Conservation (phyloP, 2,888 invertebrate species). For the Coleophora flavipennella region DNA sequence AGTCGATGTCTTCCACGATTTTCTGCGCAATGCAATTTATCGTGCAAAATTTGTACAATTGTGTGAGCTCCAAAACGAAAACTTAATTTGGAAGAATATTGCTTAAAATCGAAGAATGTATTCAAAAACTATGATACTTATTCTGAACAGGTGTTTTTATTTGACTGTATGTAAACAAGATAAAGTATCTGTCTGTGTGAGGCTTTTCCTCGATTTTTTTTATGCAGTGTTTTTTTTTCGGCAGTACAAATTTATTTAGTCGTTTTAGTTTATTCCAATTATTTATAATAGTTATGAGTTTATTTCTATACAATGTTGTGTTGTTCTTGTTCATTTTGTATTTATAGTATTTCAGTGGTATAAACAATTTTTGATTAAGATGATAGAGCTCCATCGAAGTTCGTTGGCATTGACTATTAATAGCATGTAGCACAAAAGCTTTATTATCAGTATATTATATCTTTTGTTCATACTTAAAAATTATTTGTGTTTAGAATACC, state of each 20-base stretch:
- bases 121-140: no score
- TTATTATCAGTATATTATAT: slow-evolving; percentile 2
- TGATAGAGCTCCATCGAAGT: no score
- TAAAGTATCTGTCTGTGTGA: slow-evolving; percentile 20
- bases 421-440: slow-evolving; percentile 13
- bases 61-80: no score
- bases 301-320: slow-evolving; percentile 8
- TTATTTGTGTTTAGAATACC: no score
- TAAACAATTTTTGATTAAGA: slow-evolving; percentile 1
- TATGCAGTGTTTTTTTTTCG: slow-evolving; percentile 37
- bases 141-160: slow-evolving; percentile 6
- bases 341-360: slow-evolving; percentile 6
- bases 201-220: slow-evolving; percentile 26
- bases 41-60: no score
- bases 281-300: slow-evolving; percentile 4
- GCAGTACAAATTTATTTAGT: slow-evolving; percentile 58
- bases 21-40: slow-evolving; percentile 11
- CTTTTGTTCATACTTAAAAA: background rate
- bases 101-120: no score
- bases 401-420: slow-evolving; percentile 6
- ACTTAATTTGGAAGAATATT: no score
- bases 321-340: slow-evolving; percentile 4
- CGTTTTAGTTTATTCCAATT: slow-evolving; percentile 30
- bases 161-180: no score
- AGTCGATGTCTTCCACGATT: slow-evolving; percentile 40